Evolutionary conservation across 2,113 vertebrate species (phyloP), one percentile per base, ranked within the genome.

Genomic region (Fregata magnificens): DNA sequence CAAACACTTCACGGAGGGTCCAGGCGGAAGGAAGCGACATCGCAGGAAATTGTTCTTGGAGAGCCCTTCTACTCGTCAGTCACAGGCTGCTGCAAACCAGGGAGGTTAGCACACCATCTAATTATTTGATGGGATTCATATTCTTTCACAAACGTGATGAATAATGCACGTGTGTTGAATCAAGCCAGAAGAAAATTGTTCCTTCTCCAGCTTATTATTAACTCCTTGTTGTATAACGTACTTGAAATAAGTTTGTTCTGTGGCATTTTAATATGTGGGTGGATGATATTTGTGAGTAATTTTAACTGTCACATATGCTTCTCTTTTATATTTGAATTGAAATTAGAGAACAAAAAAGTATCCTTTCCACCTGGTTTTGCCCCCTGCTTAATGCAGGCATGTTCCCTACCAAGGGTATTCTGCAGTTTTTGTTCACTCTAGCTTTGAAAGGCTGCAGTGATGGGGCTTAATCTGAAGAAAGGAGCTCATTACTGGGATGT

Each of bases 101-200:
- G 50, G 89, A 88, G 82, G 88, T 93, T 88, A 93, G 81, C 58
- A 38, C 40, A 63, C 67, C 85, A 42, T 53, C 88, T 88, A 62
- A 67, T 78, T 90, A 67, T 87, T 89, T 81, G 63, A 82, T 63
- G 69, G 80, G 55, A 67, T 88, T 92, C 55, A 73, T 90, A 86
- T 95, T 86, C 83, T 78, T 83, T 94, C 77, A 84, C 81, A 92
- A 86, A 90, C 5, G 4, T 69, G 81, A 66, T 91, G 88, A 85
- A 97, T 89, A 95, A 95, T 91, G 73, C 70, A 87, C 42, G 13
- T 86, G 49, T 62, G 53, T 82, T 94, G 77, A 82, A 87, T 85
- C 40, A 69, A 86, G 77, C 47, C 25, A 42, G 69, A 82, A 61
- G 69, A 95, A 92, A 71, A 82, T 71, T 50, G 25, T 72, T 89